Conservation (phyloP, 2,113 vertebrate species). For the Elaphurus davidianus region DNA sequence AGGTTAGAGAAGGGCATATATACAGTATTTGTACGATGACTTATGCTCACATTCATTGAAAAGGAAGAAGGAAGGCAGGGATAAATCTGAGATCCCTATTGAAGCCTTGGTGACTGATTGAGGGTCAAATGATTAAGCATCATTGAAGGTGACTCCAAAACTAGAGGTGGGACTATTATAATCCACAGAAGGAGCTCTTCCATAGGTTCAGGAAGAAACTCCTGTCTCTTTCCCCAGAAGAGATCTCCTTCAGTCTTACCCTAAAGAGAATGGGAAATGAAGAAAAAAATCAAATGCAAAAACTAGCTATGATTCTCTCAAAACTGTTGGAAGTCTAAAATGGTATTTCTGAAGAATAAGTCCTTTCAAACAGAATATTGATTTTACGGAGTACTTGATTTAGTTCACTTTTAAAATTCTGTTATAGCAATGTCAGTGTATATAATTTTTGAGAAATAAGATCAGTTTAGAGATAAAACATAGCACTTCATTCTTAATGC, state of each 20-base stretch:
- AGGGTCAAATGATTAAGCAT: background rate
- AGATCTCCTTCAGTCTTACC: background rate
- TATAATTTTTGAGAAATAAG: constrained; percentile 75
- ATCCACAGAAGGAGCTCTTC: background rate
- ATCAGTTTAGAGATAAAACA: constrained; percentile 60
- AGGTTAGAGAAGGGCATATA: background rate
- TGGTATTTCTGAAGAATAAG: constrained; percentile 75
- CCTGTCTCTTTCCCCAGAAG: background rate
- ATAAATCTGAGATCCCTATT: background rate
- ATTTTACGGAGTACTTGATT: constrained; percentile 78
- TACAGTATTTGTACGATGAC: background rate
- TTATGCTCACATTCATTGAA: background rate
- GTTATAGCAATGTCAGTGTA: constrained; percentile 65
- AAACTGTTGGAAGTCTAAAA: constrained; percentile 69
- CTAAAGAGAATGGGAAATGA: background rate
- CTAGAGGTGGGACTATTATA: background rate
- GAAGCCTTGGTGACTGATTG: background rate
- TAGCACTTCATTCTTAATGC: background rate
- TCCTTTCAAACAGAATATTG: constrained; percentile 75
- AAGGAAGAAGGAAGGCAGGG: background rate
- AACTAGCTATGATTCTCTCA: constrained; percentile 35
- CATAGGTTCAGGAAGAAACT: background rate
- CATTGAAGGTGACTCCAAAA: background rate
- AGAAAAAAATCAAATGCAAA: background rate
- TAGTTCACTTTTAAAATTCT: constrained; percentile 73